Conservation (phyloP, 1,140 invertebrate genomes). For the Brachionus sp. region DNA sequence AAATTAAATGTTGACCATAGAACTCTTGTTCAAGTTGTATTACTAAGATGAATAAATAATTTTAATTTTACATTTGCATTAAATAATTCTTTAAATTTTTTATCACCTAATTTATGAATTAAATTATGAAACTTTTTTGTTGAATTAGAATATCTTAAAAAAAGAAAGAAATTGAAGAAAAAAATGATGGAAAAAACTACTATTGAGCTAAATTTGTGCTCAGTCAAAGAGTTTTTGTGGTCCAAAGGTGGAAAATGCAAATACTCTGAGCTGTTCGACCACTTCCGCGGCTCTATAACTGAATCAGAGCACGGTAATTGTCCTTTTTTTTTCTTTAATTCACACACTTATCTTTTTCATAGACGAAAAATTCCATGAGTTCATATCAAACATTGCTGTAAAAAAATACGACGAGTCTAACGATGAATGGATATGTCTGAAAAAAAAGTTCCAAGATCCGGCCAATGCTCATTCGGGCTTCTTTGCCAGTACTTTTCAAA, state of each 20-base stretch:
- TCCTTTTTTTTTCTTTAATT: background rate
- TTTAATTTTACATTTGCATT: background rate
- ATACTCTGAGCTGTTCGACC: slow-evolving; percentile 34
- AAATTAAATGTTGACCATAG: too few relatives aligned
- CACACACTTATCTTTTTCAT: background rate
- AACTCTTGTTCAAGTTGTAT: too few relatives aligned
- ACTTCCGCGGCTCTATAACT: background rate
- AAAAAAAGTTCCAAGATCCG: slow-evolving; percentile 31
- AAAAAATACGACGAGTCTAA: slow-evolving; percentile 26
- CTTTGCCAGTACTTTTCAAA: slow-evolving; percentile 38
- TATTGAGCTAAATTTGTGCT: background rate
- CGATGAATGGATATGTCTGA: slow-evolving; percentile 15
- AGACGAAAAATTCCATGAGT: slow-evolving; percentile 40
- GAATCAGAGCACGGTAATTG: background rate
- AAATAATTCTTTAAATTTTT: background rate
- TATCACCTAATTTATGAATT: background rate
- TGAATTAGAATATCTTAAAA: background rate
- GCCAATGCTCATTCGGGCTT: slow-evolving; percentile 2
- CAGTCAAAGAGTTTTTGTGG: slow-evolving; percentile 17
- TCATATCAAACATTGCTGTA: slow-evolving; percentile 30
- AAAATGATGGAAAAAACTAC: background rate
- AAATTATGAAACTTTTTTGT: background rate
- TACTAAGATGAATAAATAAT: background rate
- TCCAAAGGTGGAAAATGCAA: slow-evolving; percentile 17
- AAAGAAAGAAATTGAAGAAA: background rate